Base-by-base conservation (phyloP, 1,140 invertebrate genomes). In the Drosophila busckii region DNA sequence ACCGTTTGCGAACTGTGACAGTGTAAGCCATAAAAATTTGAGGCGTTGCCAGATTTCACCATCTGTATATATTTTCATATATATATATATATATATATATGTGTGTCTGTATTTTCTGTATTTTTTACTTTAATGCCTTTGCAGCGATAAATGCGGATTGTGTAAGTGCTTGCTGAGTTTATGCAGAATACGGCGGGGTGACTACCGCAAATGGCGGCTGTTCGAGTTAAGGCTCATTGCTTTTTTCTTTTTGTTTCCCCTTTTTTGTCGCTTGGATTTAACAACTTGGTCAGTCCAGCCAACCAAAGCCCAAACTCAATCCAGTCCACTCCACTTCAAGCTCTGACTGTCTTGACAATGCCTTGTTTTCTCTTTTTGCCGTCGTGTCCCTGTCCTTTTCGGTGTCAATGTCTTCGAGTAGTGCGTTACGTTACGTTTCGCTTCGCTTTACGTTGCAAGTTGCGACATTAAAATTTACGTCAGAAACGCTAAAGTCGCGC, bases 381-480 rank as follows among this genome's bases (percentile, higher is more conserved):
- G n/a, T n/a, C n/a, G 29, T 23, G 10, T 28, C 19, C 23, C 32
- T 28, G 20, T 63, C 40, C 58, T 52, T 67, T 45, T 35, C 52
- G 45, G 42, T 62, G 50, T 62, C 50, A 56, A 44, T 40, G 58
- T 38, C 58, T 54, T 64, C n/a, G n/a, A n/a, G n/a, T 52, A 34
- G 32, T 58, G 59, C 44, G 53, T 37, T 56, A 32, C 25, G 41
- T 26, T n/a, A n/a, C n/a, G n/a, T n/a, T n/a, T n/a, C n/a, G n/a
- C n/a, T n/a, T n/a, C n/a, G n/a, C n/a, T n/a, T n/a, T n/a, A n/a
- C n/a, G n/a, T n/a, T 3, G 13, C 31, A 34, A 16, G 15, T 52
- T 44, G 40, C 48, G 28, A 48, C 61, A 65, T 65, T 65, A 65
- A 65, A 65, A 54, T 65, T 65, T 60, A 60, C 49, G 50, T 61